Conservation (phyloP, 1,140 invertebrate species). For the Drosophila erecta region DNA sequence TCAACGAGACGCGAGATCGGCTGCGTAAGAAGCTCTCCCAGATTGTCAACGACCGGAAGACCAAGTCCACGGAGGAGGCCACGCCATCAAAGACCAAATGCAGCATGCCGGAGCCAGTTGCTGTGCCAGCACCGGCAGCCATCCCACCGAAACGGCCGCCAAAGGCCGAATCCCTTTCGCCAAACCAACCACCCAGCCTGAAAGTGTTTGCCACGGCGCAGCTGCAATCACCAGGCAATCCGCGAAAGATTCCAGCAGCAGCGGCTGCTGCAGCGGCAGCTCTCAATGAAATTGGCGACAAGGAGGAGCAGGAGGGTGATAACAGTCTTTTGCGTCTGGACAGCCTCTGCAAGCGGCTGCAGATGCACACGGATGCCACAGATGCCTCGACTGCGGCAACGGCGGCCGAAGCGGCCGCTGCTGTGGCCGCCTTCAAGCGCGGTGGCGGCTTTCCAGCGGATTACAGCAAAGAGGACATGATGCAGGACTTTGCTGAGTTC, state of each 20-base stretch:
- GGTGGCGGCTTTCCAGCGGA: constrained; percentile 33
- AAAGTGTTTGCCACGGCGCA: constrained; percentile 70
- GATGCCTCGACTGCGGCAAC: constrained; percentile 14
- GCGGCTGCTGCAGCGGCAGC: constrained; percentile 50
- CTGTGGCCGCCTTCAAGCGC: constrained; percentile 27
- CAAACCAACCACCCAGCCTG: constrained; percentile 58
- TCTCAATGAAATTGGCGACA: constrained; percentile 52
- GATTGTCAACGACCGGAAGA: constrained; percentile 77
- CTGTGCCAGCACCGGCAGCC: constrained; percentile 1
- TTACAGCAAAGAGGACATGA: constrained; percentile 74
- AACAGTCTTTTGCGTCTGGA: constrained; percentile 73
- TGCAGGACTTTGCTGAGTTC: constrained; percentile 78
- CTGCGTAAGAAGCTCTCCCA: constrained; percentile 85
- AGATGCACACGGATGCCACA: constrained; percentile 65
- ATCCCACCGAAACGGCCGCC: constrained; percentile 44
- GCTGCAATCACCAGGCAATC: constrained; percentile 36
- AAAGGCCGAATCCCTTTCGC: constrained; percentile 27
- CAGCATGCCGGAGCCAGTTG: constrained; percentile 15
- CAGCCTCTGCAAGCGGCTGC: constrained; percentile 76
- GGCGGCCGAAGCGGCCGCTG: constrained; percentile 36
- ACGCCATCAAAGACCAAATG: constrained; percentile 30
- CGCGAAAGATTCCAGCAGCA: constrained; percentile 37
- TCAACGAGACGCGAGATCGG: constrained; percentile 85
- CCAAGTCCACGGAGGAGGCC: constrained; percentile 50
- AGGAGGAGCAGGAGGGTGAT: constrained; percentile 49